These are phyloP conservation scores for Aethes cnicana DNA, from an alignment of 2,888 invertebrate genomes.

Conservation along the genomic window DNA sequence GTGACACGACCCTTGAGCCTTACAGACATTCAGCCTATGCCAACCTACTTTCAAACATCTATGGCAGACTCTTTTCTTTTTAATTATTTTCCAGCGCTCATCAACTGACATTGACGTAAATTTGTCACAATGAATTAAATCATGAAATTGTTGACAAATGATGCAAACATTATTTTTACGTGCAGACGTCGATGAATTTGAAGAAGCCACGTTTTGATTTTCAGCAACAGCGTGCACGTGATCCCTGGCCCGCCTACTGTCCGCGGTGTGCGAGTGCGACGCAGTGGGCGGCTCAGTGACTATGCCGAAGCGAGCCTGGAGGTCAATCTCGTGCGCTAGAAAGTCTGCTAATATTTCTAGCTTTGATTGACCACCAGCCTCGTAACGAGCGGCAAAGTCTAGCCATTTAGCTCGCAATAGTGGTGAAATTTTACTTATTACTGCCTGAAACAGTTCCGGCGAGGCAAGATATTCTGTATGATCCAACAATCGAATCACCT, in stretches of 20 bases:
- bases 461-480: no score
- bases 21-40: no score
- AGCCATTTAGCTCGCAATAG: no score
- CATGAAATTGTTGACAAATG: not conserved
- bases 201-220: not conserved
- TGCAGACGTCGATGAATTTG: not conserved
- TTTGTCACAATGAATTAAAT: not conserved
- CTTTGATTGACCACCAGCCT: not conserved
- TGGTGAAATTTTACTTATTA: no score
- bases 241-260: not conserved
- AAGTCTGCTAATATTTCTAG: not conserved
- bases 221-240: not conserved
- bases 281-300: not conserved
- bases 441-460: no score
- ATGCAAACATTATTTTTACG: not conserved
- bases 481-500: no score
- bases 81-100: not conserved
- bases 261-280: not conserved
- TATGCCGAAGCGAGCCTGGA: not conserved
- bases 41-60: no score
- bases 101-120: not conserved
- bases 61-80: no score
- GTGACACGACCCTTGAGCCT: no score
- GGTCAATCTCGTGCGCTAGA: not conserved
- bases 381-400: not conserved